phyloP scores from a whole-genome alignment of 2,888 invertebrate species.

The Catocala fraxini region DNA sequence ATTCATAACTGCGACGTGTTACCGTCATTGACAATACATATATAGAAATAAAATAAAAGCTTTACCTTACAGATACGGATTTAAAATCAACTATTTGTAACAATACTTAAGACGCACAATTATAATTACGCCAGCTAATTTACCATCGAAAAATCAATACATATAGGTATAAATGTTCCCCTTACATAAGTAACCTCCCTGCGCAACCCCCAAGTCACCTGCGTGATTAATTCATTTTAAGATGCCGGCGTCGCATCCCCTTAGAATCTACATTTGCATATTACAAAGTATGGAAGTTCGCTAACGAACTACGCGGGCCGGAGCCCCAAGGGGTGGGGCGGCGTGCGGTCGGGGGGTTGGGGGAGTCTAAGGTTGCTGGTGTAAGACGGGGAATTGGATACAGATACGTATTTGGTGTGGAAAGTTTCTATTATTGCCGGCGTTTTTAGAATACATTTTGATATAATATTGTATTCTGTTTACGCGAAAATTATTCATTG shows the following conservation, averaged over 20 bases:
- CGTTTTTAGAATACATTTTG: constrained; percentile 6
- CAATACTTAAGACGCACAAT: too few species aligned
- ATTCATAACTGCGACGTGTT: too few species aligned
- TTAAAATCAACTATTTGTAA: too few species aligned
- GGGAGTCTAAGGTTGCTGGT: constrained; percentile 78
- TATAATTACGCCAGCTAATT: constrained; percentile 26
- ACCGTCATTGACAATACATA: too few species aligned
- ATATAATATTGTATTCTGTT: too few species aligned
- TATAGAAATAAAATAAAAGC: too few species aligned
- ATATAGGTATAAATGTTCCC: constrained; percentile 8
- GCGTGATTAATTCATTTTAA: constrained; percentile 88
- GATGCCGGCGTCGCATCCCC: constrained; percentile 78
- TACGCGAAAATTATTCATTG: too few species aligned
- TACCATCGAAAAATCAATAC: constrained; percentile 46
- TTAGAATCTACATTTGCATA: constrained; percentile 85
- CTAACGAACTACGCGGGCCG: constrained; percentile 76
- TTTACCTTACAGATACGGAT: too few species aligned
- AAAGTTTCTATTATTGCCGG: background rate
- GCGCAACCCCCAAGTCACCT: constrained; percentile 69
- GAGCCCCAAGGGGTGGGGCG: constrained; percentile 37
- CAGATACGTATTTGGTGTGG: constrained; percentile 66
- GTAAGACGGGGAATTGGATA: constrained; percentile 85
- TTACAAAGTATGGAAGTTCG: constrained; percentile 88
- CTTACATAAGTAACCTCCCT: constrained; percentile 36
- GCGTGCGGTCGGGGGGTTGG: constrained; percentile 48